phyloP scores from a whole-genome alignment of 1,140 invertebrate genomes.

The Trypoxylus dichotomus region DNA sequence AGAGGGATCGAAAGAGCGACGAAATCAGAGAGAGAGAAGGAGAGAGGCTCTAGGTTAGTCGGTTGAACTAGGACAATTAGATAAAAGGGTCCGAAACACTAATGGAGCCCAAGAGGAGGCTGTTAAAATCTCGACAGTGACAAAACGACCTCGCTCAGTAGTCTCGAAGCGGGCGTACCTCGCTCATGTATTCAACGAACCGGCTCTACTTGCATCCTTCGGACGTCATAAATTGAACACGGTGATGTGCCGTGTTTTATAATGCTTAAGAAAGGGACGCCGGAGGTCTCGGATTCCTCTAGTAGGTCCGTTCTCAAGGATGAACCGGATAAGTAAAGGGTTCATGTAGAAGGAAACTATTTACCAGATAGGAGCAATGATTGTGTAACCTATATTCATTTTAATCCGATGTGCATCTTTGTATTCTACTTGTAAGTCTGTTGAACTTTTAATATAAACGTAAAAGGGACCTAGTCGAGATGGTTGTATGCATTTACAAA shows the following conservation, averaged over 20 bases:
- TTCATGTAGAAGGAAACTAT: not conserved
- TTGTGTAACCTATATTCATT: not conserved
- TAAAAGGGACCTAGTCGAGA: too few species aligned
- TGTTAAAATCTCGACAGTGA: constrained; percentile 18
- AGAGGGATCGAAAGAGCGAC: not conserved
- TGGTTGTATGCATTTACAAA: too few species aligned
- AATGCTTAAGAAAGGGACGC: not conserved
- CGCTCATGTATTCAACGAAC: constrained; percentile 1
- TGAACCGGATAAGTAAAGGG: not conserved
- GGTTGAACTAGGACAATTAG: constrained; percentile 8
- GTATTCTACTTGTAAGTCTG: too few species aligned
- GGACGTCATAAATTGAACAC: constrained; percentile 7
- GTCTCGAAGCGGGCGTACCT: not conserved
- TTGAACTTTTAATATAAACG: too few species aligned
- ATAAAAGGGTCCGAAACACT: constrained; percentile 8
- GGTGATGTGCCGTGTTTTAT: constrained; percentile 14
- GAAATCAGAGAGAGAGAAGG: not conserved
- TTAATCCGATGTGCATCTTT: not conserved
- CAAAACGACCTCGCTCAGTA: constrained; percentile 16
- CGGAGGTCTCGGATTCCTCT: not conserved
- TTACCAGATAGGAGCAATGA: not conserved
- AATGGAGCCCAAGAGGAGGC: not conserved
- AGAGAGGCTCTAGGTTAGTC: not conserved
- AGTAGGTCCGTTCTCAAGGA: not conserved
- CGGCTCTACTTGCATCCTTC: constrained; percentile 6